phyloP scores from a whole-genome alignment of 2,797 vertebrate species.

The Cryptoblepharus egeriae region DNA sequence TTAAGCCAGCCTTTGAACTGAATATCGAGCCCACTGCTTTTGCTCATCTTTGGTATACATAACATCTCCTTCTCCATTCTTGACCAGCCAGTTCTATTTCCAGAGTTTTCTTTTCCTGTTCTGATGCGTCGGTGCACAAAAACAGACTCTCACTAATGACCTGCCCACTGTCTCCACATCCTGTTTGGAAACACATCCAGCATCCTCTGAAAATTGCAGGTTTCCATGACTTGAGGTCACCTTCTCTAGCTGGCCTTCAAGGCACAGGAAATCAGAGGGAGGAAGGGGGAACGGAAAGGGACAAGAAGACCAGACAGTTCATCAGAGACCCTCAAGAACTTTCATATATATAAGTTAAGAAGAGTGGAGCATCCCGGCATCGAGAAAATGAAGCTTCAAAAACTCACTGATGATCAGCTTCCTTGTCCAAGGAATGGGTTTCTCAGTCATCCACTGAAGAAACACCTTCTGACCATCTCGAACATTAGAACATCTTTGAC shows the following conservation, averaged over 20 bases:
- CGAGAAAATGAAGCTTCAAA: no score
- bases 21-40: not conserved
- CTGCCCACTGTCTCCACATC: slow-evolving; percentile 19
- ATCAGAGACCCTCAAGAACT: no score
- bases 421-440: no score
- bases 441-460: no score
- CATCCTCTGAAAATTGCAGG: slow-evolving; percentile 44
- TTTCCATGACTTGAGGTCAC: slow-evolving; percentile 17
- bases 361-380: no score
- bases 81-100: slow-evolving; percentile 23
- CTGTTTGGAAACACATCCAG: accelerated
- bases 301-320: not conserved
- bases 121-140: not conserved
- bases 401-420: no score
- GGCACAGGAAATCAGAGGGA: slow-evolving; percentile 18
- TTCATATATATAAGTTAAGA: no score
- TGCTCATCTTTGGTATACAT: no score
- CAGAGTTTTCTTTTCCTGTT: slow-evolving; percentile 35
- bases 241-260: not conserved
- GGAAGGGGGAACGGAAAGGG: slow-evolving; percentile 8
- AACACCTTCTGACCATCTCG: no score
- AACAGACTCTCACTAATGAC: not conserved
- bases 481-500: no score
- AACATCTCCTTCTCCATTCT: not conserved
- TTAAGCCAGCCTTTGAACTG: not conserved